Evolutionary conservation across 2,797 vertebrate genomes (phyloP).

Genomic region (Artibeus lituratus): DNA sequence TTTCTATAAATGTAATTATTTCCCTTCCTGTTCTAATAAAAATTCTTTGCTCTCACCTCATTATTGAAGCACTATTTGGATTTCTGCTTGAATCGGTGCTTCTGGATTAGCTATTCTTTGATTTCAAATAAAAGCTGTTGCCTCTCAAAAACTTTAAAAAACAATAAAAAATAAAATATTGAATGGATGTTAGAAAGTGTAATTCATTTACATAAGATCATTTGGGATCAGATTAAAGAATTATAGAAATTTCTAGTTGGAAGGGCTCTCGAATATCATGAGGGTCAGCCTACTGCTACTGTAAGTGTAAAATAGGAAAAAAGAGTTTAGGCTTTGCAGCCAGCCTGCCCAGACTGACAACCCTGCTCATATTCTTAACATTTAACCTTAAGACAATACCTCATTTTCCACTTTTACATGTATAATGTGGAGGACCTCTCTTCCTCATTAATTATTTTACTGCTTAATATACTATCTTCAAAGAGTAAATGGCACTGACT

Average conservation of each 20-base stretch:
- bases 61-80: not conserved
- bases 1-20: not conserved
- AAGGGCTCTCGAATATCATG: not conserved
- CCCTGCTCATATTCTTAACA: not conserved
- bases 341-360: not conserved
- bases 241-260: not conserved
- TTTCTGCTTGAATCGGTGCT: not conserved
- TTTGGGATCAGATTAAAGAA: not conserved
- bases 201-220: not conserved
- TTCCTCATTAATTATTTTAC: not conserved
- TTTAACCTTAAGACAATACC: not conserved
- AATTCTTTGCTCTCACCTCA: not conserved
- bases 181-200: not conserved
- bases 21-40: not conserved
- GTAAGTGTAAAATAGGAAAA: not conserved
- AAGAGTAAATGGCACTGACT: not conserved
- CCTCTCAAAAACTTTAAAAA: no score
- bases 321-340: not conserved
- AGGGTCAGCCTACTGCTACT: rapidly evolving
- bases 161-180: not conserved
- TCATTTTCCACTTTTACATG: not conserved
- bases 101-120: not conserved
- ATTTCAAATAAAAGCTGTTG: not conserved
- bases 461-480: not conserved
- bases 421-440: not conserved